Evolutionary conservation across 2,113 vertebrate genomes (phyloP).

Genomic region (Setophaga kirtlandii): DNA sequence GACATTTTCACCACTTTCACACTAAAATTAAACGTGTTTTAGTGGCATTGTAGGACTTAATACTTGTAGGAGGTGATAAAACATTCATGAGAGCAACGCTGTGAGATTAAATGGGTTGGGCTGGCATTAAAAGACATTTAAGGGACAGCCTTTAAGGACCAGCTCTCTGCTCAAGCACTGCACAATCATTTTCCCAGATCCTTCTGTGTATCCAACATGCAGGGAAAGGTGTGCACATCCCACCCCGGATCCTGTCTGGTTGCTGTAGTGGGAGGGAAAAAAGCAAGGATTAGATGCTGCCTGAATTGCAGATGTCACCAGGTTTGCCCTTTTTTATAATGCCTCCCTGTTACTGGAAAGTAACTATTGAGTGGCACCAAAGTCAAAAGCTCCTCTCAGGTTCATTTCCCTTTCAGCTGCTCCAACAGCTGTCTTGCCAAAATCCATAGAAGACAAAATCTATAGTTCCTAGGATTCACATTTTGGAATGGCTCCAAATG

Average conservation of each 20-base stretch:
- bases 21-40: not conserved
- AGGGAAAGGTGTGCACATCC: not conserved
- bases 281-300: not conserved
- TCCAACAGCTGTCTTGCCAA: not conserved
- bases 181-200: not conserved
- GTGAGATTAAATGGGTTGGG: not conserved
- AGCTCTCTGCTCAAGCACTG: not conserved
- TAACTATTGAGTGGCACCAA: not conserved
- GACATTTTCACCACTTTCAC: not conserved
- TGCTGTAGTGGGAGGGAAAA: not conserved
- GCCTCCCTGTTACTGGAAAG: not conserved
- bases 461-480: not conserved
- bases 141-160: not conserved
- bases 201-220: accelerated
- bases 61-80: not conserved
- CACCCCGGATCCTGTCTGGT: not conserved
- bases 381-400: not conserved
- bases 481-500: not conserved
- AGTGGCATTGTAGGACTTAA: not conserved
- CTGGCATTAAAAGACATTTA: not conserved
- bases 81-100: not conserved
- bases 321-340: not conserved
- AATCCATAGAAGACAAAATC: not conserved
- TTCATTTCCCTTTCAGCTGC: not conserved
- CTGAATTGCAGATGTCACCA: not conserved